A percentile compares a stretch with the other conserved stretches of the same genome.
These are phyloP conservation scores for Megalonaias nervosa DNA, from an alignment of 1,140 invertebrate species.

Conservation along the genomic window DNA sequence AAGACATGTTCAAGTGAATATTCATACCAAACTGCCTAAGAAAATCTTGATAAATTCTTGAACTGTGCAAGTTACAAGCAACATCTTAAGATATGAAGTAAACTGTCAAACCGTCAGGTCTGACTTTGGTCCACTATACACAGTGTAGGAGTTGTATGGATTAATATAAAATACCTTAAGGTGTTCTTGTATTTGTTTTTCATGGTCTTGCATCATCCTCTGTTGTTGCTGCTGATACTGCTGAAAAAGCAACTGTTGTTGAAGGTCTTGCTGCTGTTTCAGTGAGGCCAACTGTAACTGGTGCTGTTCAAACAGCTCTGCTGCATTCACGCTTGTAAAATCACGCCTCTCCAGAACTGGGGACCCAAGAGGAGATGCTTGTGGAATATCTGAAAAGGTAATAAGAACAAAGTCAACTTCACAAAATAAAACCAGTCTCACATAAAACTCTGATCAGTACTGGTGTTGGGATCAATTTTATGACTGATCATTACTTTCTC, in stretches of 20 bases:
- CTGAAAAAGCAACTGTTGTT: slow-evolving; percentile 89
- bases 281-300: slow-evolving; percentile 74
- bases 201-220: slow-evolving; percentile 89
- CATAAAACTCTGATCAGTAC: no score
- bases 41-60: no score
- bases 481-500: no score
- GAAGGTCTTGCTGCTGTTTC: slow-evolving; percentile 92
- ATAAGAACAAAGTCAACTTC: no score
- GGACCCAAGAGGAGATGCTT: slow-evolving; percentile 72
- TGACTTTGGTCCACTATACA: background rate
- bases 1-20: no score
- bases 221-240: slow-evolving; percentile 91
- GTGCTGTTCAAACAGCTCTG: slow-evolving; percentile 73
- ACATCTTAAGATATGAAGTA: no score
- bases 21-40: no score
- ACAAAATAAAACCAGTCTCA: no score
- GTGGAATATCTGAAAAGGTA: slow-evolving; percentile 71
- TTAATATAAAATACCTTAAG: slow-evolving; percentile 79
- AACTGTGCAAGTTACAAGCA: no score
- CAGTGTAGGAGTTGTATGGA: background rate
- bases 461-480: no score
- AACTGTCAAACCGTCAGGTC: no score
- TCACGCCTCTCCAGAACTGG: slow-evolving; percentile 71
- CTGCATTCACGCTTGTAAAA: slow-evolving; percentile 72
- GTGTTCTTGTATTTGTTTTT: slow-evolving; percentile 88